phyloP scores from a whole-genome alignment of 1,140 invertebrate genomes.

The Nymphalis io region DNA sequence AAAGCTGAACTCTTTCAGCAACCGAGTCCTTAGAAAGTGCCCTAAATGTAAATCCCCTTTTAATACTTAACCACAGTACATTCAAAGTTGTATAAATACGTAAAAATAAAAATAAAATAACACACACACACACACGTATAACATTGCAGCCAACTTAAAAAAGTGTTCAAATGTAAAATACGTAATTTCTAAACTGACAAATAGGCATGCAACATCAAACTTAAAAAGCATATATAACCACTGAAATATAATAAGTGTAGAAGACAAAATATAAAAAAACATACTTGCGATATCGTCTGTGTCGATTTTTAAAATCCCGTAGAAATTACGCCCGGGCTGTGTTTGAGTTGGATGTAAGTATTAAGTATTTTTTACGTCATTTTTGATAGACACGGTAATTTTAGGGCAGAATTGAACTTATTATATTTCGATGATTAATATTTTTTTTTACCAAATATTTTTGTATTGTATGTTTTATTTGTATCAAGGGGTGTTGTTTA shows the following conservation, averaged over 20 bases:
- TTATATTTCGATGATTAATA: constrained; percentile 6
- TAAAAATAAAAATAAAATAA: neutral
- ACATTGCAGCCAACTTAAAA: neutral
- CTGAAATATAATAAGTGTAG: constrained; percentile 9
- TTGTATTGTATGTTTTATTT: neutral
- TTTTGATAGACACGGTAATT: neutral
- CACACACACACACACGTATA: constrained; percentile 3
- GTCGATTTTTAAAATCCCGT: no score
- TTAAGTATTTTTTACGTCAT: no score
- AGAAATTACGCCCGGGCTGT: no score
- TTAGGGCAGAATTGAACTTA: neutral
- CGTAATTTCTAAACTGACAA: neutral
- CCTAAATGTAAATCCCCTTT: constrained; percentile 19
- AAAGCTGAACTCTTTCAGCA: constrained; percentile 48
- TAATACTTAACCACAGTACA: neutral
- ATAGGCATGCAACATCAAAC: constrained; percentile 3
- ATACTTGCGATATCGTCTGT: neutral
- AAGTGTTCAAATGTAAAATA: neutral
- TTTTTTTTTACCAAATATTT: neutral
- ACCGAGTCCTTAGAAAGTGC: constrained; percentile 56
- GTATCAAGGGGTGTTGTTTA: neutral
- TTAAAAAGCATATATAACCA: neutral
- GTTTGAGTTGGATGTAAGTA: no score
- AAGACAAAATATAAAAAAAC: neutral
- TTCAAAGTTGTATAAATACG: neutral